Percentiles rank a stretch among this genome's conserved stretches.
phyloP scores from a whole-genome alignment of 1,140 invertebrate species.

The Cecropterus lyciades region DNA sequence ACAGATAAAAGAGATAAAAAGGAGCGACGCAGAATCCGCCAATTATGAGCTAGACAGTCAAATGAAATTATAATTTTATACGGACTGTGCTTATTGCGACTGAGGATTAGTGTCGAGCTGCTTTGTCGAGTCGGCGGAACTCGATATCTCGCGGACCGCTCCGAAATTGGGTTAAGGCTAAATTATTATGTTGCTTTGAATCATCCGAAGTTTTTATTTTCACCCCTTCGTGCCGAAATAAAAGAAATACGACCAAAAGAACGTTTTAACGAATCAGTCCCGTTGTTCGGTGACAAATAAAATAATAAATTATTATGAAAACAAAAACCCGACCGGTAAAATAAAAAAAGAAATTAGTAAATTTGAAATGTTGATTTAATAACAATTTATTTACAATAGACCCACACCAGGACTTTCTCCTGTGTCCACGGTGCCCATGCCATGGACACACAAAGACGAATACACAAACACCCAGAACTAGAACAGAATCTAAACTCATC shows the following conservation, averaged over 20 bases:
- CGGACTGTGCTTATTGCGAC: conserved; percentile 42
- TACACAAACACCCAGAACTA: too few species aligned
- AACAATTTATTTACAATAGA: too few species aligned
- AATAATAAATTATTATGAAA: too few species aligned
- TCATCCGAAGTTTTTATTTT: neutral
- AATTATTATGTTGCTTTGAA: conserved; percentile 29
- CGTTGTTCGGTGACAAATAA: too few species aligned
- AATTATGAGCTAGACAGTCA: conserved; percentile 48
- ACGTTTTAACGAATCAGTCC: too few species aligned
- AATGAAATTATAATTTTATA: conserved; percentile 61
- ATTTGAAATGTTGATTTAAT: too few species aligned
- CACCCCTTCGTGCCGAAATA: neutral
- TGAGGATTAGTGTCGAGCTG: conserved; percentile 27
- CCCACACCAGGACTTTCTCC: too few species aligned
- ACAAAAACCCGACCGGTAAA: too few species aligned
- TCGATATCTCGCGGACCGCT: conserved; percentile 16
- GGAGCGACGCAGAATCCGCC: conserved; percentile 28
- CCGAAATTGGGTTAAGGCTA: conserved; percentile 23
- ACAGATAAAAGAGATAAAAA: conserved; percentile 45
- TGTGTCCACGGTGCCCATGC: too few species aligned
- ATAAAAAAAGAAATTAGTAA: too few species aligned
- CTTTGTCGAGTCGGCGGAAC: conserved; percentile 29
- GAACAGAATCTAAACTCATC: too few species aligned
- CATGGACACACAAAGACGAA: too few species aligned
- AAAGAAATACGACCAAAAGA: neutral